These are phyloP conservation scores for Marcusenius ussheri DNA, from an alignment of 2,113 vertebrate genomes.

Conservation along the genomic window DNA sequence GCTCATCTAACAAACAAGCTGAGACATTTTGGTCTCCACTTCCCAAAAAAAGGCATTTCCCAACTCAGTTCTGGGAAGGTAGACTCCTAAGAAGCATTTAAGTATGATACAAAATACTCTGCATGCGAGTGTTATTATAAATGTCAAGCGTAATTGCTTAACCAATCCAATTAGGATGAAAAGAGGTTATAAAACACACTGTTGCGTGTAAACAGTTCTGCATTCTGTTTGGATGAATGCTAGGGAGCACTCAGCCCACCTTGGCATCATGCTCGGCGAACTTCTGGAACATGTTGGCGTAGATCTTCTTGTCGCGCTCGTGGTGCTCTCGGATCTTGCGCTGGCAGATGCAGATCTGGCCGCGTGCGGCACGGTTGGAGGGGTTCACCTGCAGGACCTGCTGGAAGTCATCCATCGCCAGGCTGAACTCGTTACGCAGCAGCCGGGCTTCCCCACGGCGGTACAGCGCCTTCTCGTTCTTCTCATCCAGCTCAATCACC, in stretches of 20 bases:
- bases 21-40: background rate
- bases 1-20: background rate
- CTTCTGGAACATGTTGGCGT: slow-evolving; percentile 95
- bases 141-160: background rate
- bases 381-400: slow-evolving; percentile 81
- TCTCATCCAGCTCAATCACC: slow-evolving; percentile 78
- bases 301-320: slow-evolving; percentile 80
- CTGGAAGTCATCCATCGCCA: slow-evolving; percentile 79
- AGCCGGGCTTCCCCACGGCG: slow-evolving; percentile 80
- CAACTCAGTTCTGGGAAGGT: background rate
- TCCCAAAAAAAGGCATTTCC: background rate
- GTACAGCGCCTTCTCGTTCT: slow-evolving; percentile 88
- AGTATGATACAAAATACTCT: background rate
- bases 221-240: background rate
- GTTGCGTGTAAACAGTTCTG: background rate
- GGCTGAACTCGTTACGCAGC: slow-evolving; percentile 78
- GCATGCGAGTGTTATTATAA: background rate
- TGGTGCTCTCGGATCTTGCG: slow-evolving; percentile 84
- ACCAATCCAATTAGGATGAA: background rate
- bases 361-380: slow-evolving; percentile 75
- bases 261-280: slow-evolving; percentile 87
- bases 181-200: background rate
- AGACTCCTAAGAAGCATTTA: background rate
- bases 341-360: slow-evolving; percentile 79
- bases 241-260: slow-evolving; percentile 52